A percentile compares a stretch with the other conserved stretches of the same genome.
phyloP scores from a whole-genome alignment of 2,113 vertebrate species.

The Myocastor coypus region DNA sequence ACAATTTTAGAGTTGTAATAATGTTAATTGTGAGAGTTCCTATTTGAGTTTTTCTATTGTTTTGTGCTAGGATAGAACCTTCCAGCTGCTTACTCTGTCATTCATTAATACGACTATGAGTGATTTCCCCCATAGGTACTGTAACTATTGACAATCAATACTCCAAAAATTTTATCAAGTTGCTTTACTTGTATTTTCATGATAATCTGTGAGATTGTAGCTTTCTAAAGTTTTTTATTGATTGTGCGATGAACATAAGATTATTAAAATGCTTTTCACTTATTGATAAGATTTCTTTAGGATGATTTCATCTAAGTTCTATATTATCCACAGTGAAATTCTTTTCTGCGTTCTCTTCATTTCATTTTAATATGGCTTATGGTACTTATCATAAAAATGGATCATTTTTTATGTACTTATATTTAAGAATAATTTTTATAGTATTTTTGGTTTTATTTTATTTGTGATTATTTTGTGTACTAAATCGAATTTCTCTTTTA shows the following conservation, averaged over 20 bases:
- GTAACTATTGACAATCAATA: background rate
- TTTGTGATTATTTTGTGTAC: background rate
- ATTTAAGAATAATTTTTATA: background rate
- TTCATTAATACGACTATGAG: background rate
- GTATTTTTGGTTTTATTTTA: background rate
- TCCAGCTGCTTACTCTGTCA: background rate
- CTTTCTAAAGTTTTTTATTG: background rate
- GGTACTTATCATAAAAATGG: background rate
- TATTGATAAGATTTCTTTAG: background rate
- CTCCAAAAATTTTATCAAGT: background rate
- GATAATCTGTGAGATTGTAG: background rate
- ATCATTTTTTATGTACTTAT: conserved; percentile 38
- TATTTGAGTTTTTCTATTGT: background rate
- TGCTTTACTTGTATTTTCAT: background rate
- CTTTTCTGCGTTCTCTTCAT: background rate
- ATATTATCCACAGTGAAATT: background rate
- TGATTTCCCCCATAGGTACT: background rate
- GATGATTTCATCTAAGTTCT: background rate
- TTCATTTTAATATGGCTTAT: conserved; percentile 41
- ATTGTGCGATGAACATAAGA: background rate
- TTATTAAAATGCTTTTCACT: background rate
- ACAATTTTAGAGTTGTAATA: background rate
- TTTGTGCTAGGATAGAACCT: background rate
- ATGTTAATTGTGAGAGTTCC: background rate
- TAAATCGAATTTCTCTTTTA: background rate